Base-by-base conservation (phyloP, 2,888 invertebrate species). In the Parnassius mnemosyne region DNA sequence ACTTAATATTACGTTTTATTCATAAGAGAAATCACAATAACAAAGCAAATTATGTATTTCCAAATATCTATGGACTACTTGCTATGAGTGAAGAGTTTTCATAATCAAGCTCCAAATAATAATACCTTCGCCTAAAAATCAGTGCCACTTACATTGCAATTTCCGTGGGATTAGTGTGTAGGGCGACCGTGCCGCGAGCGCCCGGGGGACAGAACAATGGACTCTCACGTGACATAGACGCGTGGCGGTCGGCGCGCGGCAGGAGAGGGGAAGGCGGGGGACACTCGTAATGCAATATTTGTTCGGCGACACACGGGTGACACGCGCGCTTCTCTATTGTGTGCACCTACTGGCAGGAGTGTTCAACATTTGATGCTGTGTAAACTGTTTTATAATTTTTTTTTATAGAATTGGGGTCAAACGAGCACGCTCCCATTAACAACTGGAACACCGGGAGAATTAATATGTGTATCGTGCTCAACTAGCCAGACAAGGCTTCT, bases 301-400 rank as follows among this genome's bases (percentile, higher is more conserved):
- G 89, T 85, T 84, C 88, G 78, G 82, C 70, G 87, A 87, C 87
- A 85, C 88, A 88, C 89, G 87, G 83, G 85, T 79, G 88, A 88
- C 88, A 88, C 89, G 84, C 87, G 90, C 74, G 63, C 68, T 69
- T 42, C 68, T 70, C 80, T 75, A 80, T 85, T 83, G 83, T 84
- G 9, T 85, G 79, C 85, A 85, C 84, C 83, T 87, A 79, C 69
- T 61, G 71, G 54, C 87, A 87, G 88, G 70, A 78, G 80, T 81
- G 10, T 58, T 9, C 11, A 80, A 86, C 83, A 61, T 64, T 73
- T 73, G 72, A 68, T 66, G 62, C 65, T 67, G 59, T 41, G 10
- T 53, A 11, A 43, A 43, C 11, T 43, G 11, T 9, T 11, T 43
- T 43, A 43, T 9, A 43, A 43, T 20, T 20, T 1, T 16, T 10